Evolutionary conservation across 2,113 vertebrate genomes (phyloP), one percentile per base, ranked within the genome.

Genomic region (Brachyhypopomus occidentalis): DNA sequence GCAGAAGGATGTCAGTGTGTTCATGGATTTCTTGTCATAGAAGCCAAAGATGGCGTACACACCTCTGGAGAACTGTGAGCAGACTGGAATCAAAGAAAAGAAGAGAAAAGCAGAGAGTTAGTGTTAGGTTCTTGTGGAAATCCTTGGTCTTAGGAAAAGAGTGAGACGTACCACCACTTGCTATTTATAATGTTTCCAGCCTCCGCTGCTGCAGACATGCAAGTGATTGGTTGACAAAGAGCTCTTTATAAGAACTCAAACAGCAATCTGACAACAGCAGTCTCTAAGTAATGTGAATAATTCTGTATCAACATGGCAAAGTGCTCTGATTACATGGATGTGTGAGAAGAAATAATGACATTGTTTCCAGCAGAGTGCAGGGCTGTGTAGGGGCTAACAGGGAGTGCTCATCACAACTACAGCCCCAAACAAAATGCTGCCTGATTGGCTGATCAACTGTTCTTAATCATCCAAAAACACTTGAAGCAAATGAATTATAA

Each of bases 31-130:
- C 93, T 98, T 97, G 90, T 99, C 98, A 72, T 99, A 99, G 94
- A 99, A 99, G 91, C 98, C 98, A 91, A 99, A 99, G 93, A 99
- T 99, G 91, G 98, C 98, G 82, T 99, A 99, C 79, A 99, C 98
- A 69, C 98, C 98, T 87, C 97, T 94, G 84, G 98, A 98, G 92
- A 99, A 99, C 95, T 99, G 98, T 80, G 98, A 99, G 93, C 97
- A 99, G 90, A 99, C 97, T 99, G 92, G 45, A 92, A 93, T 38
- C 87, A 86, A 16, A 72, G 80, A 75, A 75, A 85, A 27, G 82
- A 70, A 84, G 4, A 60, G 17, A 63, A 17, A 80, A 16, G 62
- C 3, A 66, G 66, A 64, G 16, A n/a, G 22, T 7, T 5, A 30
- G 60, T 1, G 52, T 70, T 79, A 70, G 34, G 11, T 56, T 41